Percentiles rank a stretch among this genome's conserved stretches.
Conservation (phyloP, 2,797 vertebrate genomes). For the Propithecus deckenii region DNA sequence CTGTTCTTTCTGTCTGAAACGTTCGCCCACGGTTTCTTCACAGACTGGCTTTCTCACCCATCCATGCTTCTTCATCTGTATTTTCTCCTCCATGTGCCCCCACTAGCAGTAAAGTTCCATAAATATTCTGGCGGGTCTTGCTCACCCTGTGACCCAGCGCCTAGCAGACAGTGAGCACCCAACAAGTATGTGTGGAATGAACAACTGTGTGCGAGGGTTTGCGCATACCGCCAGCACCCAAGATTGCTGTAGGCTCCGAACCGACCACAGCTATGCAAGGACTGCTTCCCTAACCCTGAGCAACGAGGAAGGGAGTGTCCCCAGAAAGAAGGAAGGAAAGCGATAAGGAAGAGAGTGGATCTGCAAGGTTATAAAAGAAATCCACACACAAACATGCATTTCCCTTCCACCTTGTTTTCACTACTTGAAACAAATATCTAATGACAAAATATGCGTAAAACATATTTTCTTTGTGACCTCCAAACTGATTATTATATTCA, state of each 20-base stretch:
- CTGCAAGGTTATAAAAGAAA: not conserved
- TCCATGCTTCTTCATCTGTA: not conserved
- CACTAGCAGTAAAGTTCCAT: not conserved
- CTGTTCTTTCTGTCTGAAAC: not conserved
- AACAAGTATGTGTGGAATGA: not conserved
- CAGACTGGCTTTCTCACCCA: not conserved
- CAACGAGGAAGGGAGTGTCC: not conserved
- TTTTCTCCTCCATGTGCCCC: not conserved
- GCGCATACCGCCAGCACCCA: not conserved
- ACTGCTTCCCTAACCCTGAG: not conserved
- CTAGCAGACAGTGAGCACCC: not conserved
- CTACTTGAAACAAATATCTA: not conserved
- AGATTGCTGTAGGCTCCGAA: not conserved
- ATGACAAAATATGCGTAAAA: not conserved
- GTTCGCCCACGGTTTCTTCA: not conserved
- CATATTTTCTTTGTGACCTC: constrained; percentile 24
- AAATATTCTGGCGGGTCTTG: not conserved
- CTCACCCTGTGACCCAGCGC: not conserved
- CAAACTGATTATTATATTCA: not conserved
- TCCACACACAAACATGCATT: not conserved
- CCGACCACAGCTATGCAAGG: not conserved
- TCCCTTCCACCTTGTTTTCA: not conserved
- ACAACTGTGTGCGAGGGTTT: not conserved
- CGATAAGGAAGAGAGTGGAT: not conserved
- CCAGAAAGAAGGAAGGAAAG: not conserved